Base-by-base conservation (phyloP, 2,888 invertebrate genomes). In the Homarus gammarus region DNA sequence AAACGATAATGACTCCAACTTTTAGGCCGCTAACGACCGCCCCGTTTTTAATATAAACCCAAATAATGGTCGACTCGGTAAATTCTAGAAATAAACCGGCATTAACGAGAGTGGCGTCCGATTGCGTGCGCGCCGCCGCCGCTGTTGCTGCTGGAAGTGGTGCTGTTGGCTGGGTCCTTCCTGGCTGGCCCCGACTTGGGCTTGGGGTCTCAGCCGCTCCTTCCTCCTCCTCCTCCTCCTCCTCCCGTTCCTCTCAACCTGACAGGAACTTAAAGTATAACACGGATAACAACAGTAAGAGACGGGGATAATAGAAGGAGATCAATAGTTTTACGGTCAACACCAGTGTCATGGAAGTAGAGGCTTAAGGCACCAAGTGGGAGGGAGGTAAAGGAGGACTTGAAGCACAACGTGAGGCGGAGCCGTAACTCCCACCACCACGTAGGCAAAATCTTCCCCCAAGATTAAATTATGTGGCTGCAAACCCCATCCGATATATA, bases 1-100 rank as follows among this genome's bases (percentile, higher is more conserved):
- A 86, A 86, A 86, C 86, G 86, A 86, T 86, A 86, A 86, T 86
- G 86, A 86, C 86, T 86, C 86, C 86, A 86, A 86, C 86, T 86
- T 86, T 86, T 86, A 86, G 86, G 86, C 86, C 86, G 86, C 86
- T 86, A 86, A 86, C 86, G 86, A 86, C 86, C 86, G 79, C 79
- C 79, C 86, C 86, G 86, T 86, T 86, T 86, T 86, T 86, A 86
- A 86, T 86, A 86, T 86, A 86, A 86, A 86, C 86, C 86, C 86
- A 86, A 86, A 86, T 86, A 86, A 86, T 86, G 86, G 86, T 86
- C 86, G 86, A 86, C 86, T 86, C 86, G 86, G 86, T 86, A 86
- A 86, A 86, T 86, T 86, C 86, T 86, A 79, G 86, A 86, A 86
- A 86, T 86, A 86, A 86, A 86, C 79, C 86, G 86, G 86, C 86